Conservation (phyloP, 2,888 invertebrate genomes). For the Sthenelais limicola region DNA sequence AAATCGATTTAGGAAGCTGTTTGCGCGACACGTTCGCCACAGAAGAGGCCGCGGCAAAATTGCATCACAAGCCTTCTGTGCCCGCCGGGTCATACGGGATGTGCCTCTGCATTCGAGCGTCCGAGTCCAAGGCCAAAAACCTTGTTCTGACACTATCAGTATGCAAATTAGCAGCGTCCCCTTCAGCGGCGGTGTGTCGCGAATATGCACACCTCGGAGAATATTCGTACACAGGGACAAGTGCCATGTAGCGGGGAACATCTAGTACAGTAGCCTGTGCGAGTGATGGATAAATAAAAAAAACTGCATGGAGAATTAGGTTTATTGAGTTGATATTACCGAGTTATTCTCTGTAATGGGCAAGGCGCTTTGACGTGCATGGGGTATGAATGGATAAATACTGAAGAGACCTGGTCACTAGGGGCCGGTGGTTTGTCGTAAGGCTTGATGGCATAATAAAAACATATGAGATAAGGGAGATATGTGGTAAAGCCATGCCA, state of each 20-base stretch:
- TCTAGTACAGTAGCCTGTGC: too few relatives aligned
- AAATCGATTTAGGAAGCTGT: constrained; percentile 33
- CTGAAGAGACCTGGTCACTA: constrained; percentile 1
- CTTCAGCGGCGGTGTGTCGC: constrained; percentile 18
- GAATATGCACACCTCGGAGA: constrained; percentile 27
- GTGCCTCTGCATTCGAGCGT: constrained; percentile 28
- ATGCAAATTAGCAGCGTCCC: constrained; percentile 36
- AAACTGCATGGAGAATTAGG: constrained; percentile 33
- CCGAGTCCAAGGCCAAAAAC: constrained; percentile 31
- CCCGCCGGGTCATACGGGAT: constrained; percentile 23
- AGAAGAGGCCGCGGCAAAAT: constrained; percentile 1
- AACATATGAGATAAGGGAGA: too few relatives aligned
- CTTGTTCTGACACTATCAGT: constrained; percentile 38
- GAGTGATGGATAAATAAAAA: neutral
- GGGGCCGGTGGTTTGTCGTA: neutral
- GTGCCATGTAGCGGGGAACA: constrained; percentile 3
- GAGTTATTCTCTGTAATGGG: constrained; percentile 13
- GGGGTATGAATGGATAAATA: constrained; percentile 35
- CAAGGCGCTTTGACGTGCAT: constrained; percentile 24
- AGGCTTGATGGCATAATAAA: too few relatives aligned
- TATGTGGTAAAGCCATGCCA: too few relatives aligned
- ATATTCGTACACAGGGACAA: constrained; percentile 14
- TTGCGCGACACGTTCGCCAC: constrained; percentile 1
- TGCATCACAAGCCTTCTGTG: constrained; percentile 27
- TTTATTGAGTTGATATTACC: constrained; percentile 33